Conservation (phyloP, 1,140 invertebrate species). For the Drosophila sturtevanti region DNA sequence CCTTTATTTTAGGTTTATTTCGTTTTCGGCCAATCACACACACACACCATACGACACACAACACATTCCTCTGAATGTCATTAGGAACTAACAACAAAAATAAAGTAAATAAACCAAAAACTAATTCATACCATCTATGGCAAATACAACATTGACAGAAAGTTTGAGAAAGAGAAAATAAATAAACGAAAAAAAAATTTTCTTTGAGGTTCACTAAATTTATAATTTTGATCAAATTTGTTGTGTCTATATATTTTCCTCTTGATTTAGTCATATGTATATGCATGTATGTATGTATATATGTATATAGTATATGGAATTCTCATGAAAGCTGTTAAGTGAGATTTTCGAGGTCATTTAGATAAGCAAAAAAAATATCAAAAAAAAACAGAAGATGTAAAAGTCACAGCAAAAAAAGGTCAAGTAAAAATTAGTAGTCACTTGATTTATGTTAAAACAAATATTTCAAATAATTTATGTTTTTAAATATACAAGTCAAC, state of each 20-base stretch:
- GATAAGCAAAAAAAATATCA: neutral
- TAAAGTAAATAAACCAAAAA: neutral
- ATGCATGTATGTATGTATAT: too few species aligned
- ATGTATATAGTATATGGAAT: neutral
- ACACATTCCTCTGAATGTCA: conserved; percentile 12
- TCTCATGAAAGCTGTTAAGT: neutral
- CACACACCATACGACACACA: neutral
- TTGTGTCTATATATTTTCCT: neutral
- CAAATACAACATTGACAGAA: conserved; percentile 4
- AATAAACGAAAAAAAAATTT: neutral
- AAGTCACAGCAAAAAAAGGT: neutral
- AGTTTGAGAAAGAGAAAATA: neutral
- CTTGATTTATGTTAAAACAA: neutral
- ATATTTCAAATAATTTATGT: conserved; percentile 5
- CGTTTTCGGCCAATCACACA: neutral
- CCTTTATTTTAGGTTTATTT: neutral
- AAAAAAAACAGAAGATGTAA: neutral
- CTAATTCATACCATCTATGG: conserved; percentile 10
- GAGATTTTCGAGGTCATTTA: neutral
- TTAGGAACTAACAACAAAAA: neutral
- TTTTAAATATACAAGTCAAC: neutral
- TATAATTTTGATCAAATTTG: conserved; percentile 28
- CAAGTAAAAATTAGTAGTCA: neutral
- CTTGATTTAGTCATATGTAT: too few species aligned
- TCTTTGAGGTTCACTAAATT: conserved; percentile 36